These are phyloP conservation scores for Drosophila bipectinata DNA, from an alignment of 1,140 invertebrate species.

Conservation along the genomic window DNA sequence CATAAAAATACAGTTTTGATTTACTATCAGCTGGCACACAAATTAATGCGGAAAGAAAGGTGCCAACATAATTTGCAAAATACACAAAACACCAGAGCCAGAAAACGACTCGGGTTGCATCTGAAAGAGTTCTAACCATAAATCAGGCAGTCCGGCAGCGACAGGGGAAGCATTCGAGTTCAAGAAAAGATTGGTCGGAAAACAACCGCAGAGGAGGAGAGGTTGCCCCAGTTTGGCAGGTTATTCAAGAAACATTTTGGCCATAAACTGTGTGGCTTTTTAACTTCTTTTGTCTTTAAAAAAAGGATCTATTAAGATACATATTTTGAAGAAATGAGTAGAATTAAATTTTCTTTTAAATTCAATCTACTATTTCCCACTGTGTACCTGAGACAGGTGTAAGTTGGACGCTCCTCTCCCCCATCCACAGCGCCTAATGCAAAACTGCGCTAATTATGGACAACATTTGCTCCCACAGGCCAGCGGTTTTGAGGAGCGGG, in stretches of 20 bases:
- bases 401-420: slow-evolving; percentile 38
- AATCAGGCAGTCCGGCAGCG: slow-evolving; percentile 39
- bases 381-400: slow-evolving; percentile 45
- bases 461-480: slow-evolving; percentile 55
- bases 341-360: background rate
- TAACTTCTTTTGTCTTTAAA: too few relatives aligned
- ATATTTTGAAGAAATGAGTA: background rate
- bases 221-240: background rate
- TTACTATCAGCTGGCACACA: slow-evolving; percentile 43
- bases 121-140: slow-evolving; percentile 52
- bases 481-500: slow-evolving; percentile 30
- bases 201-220: slow-evolving; percentile 37
- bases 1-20: slow-evolving; percentile 75
- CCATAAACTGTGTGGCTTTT: too few relatives aligned
- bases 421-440: slow-evolving; percentile 37
- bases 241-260: background rate
- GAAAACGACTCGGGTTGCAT: slow-evolving; percentile 42
- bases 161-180: slow-evolving; percentile 6
- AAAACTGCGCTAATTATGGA: slow-evolving; percentile 75
- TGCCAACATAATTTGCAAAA: slow-evolving; percentile 65
- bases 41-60: slow-evolving; percentile 34
- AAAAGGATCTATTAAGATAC: background rate
- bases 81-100: slow-evolving; percentile 15
- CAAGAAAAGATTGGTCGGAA: slow-evolving; percentile 7
- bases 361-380: background rate